Percentiles rank a stretch among this genome's conserved stretches.
Evolutionary conservation across 2,113 vertebrate genomes (phyloP).

Genomic region (Myotis davidii): DNA sequence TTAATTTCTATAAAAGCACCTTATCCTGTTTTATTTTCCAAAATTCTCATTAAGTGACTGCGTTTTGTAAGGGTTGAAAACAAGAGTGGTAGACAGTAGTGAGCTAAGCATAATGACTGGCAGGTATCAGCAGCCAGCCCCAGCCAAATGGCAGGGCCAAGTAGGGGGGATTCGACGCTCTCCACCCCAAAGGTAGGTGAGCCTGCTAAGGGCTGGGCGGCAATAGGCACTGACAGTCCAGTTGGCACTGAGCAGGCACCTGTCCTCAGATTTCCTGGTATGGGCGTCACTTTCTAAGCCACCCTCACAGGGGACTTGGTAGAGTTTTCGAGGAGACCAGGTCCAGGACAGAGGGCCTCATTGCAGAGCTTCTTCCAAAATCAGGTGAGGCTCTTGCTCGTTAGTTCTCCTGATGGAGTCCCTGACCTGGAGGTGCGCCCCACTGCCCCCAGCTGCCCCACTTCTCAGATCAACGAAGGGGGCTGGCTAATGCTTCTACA

Average conservation of each 20-base stretch:
- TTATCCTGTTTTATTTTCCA: background rate
- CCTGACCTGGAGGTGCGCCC: background rate
- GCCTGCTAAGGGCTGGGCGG: background rate
- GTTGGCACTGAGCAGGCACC: background rate
- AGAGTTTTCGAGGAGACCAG: too few species aligned
- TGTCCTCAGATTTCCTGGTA: background rate
- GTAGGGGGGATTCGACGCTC: background rate
- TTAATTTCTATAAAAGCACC: background rate
- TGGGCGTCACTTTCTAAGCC: fast-evolving
- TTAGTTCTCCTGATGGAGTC: fast-evolving
- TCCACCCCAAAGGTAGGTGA: fast-evolving
- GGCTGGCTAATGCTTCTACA: background rate
- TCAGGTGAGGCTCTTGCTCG: background rate
- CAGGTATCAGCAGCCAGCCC: fast-evolving
- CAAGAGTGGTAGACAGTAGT: fast-evolving
- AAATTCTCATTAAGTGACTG: too few species aligned
- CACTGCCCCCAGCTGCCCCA: fast-evolving
- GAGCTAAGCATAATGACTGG: fast-evolving
- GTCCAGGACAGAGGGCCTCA: fast-evolving
- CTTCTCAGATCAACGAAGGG: background rate
- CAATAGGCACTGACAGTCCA: background rate
- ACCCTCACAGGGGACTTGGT: fast-evolving
- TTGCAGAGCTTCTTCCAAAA: background rate
- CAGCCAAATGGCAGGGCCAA: background rate
- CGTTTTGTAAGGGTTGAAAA: background rate